Base-by-base conservation (phyloP, 2,113 vertebrate species). In the Bubo bubo region DNA sequence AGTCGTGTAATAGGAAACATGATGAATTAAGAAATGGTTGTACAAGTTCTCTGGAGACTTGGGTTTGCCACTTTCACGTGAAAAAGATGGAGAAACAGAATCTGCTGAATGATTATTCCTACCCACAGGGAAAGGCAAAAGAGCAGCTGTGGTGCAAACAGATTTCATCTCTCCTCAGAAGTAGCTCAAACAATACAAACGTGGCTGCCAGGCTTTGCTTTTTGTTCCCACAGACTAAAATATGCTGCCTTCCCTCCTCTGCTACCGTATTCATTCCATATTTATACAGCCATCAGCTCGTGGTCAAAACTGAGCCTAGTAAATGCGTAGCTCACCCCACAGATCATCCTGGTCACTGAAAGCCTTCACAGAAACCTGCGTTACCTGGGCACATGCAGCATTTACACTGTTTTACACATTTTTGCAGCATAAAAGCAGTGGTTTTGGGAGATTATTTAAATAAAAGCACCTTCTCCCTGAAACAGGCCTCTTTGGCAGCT, bases 361-460 rank as follows among this genome's bases (percentile, higher is more conserved):
- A 68, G 17, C 80, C 68, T 55, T 19, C 74, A 27, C 41, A 62
- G 32, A 41, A 53, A 59, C 55, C 55, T 24, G 28, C 4, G 10
- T 5, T 18, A 41, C 7, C n/a, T 4, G 32, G n/a, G n/a, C 60
- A 87, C n/a, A 1, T 0, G 2, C n/a, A 75, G 37, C 37, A n/a
- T 1, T 39, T 4, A 58, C 32, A 12, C 4, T 8, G 4, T 4
- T 56, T 55, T 3, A 76, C 17, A 17, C 11, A 16, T 8, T 37
- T 5, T 4, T 45, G 22, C 56, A 55, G 55, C 0, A 0, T 5
- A 53, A 84, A 79, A 66, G 2, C 39, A 6, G 49, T 2, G 16
- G 1, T 2, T 75, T 45, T 66, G 22, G 19, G 30, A 87, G 55
- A 58, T 1, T 6, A 7, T 13, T 70, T 16, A 49, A 64, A 47